Percentiles rank a stretch among this genome's conserved stretches.
Evolutionary conservation across 30 jellyfish, hydroid and myxozoan genomes (phyloP).

Genomic region (Pseudorhiza aurosa): DNA sequence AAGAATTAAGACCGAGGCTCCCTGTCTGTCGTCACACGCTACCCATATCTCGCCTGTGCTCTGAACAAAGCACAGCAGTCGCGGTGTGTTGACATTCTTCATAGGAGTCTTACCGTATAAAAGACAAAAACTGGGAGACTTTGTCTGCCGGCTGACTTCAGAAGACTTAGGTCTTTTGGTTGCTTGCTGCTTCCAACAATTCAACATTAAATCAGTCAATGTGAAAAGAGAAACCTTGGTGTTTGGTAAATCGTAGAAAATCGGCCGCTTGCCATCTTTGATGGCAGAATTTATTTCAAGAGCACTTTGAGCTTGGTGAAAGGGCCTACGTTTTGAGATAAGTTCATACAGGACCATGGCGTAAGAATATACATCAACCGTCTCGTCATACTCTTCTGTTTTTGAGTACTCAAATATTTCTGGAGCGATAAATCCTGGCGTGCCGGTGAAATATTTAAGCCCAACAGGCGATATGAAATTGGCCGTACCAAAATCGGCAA

Average conservation of each 20-base stretch:
- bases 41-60: slow-evolving; percentile 70
- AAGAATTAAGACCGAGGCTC: slow-evolving; percentile 66
- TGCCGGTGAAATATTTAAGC: slow-evolving; percentile 54
- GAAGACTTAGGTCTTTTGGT: slow-evolving; percentile 73
- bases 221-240: slow-evolving; percentile 66
- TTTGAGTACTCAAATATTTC: slow-evolving; percentile 76
- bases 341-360: slow-evolving; percentile 86
- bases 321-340: slow-evolving; percentile 83
- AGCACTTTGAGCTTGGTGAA: slow-evolving; percentile 39
- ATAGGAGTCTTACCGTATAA: slow-evolving; percentile 68
- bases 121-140: slow-evolving; percentile 64
- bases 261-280: slow-evolving; percentile 86
- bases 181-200: slow-evolving; percentile 81
- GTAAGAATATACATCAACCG: slow-evolving; percentile 88
- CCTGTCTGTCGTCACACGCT: slow-evolving; percentile 75
- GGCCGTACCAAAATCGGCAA: slow-evolving; percentile 97
- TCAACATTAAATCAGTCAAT: slow-evolving; percentile 75
- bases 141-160: slow-evolving; percentile 49
- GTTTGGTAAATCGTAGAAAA: slow-evolving; percentile 40
- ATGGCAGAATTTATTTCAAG: slow-evolving; percentile 49
- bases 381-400: slow-evolving; percentile 83
- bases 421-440: slow-evolving; percentile 92
- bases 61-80: slow-evolving; percentile 64
- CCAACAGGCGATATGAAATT: slow-evolving; percentile 89
- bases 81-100: slow-evolving; percentile 57